Percentiles rank a stretch among this genome's conserved stretches.
Evolutionary conservation across 2,797 vertebrate species (phyloP).

Genomic region (Chloroceryle inda): DNA sequence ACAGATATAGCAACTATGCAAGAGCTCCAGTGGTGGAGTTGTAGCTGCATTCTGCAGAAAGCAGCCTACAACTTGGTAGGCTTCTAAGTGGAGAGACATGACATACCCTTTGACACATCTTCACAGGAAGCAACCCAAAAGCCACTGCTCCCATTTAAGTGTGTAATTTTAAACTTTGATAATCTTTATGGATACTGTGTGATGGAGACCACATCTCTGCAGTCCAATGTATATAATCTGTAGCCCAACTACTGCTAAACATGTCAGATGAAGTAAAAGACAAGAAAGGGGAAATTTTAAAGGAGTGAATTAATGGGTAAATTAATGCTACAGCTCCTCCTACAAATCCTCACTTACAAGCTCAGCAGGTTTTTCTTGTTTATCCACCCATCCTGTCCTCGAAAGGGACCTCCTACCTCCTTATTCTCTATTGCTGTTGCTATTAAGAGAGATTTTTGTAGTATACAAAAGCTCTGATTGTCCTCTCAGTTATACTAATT

Average conservation of each 20-base stretch:
- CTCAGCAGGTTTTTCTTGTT: constrained; percentile 67
- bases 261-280: background rate
- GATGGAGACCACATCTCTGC: background rate
- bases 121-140: background rate
- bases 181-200: rapidly evolving
- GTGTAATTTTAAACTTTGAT: background rate
- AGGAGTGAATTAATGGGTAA: constrained; percentile 47
- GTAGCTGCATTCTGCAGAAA: background rate
- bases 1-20: background rate
- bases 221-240: background rate
- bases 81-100: too few relatives aligned
- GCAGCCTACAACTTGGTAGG: background rate
- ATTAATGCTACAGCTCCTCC: constrained; percentile 32
- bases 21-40: rapidly evolving
- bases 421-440: constrained; percentile 42
- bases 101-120: background rate
- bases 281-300: background rate
- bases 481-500: constrained; percentile 69
- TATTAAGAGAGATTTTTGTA: constrained; percentile 56
- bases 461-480: constrained; percentile 60
- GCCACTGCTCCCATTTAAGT: background rate
- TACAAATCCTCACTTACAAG: constrained; percentile 13
- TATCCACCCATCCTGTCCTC: constrained; percentile 39
- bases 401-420: constrained; percentile 57
- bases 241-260: background rate